Conservation (phyloP, 2,888 invertebrate genomes). For the Athrips mouffetella region DNA sequence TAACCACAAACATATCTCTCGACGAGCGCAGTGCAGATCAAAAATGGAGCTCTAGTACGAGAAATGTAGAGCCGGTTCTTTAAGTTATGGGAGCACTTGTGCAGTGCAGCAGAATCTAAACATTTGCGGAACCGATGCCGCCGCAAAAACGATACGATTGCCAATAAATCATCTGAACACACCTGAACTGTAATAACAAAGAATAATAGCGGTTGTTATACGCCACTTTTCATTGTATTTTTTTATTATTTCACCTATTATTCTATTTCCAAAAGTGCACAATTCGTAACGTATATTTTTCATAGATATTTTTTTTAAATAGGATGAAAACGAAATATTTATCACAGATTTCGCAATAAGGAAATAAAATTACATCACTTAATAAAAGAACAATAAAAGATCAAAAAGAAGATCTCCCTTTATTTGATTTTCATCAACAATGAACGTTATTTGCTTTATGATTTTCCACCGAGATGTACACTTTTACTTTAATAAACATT, state of each 20-base stretch:
- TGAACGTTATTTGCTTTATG: too few relatives aligned
- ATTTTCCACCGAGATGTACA: too few relatives aligned
- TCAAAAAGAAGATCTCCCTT: too few relatives aligned
- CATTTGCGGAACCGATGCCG: slow-evolving; percentile 32
- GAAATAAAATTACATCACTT: too few relatives aligned
- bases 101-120: slow-evolving; percentile 39
- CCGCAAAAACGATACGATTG: slow-evolving; percentile 43
- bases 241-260: slow-evolving; percentile 56
- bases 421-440: too few relatives aligned
- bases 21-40: too few relatives aligned
- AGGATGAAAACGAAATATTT: too few relatives aligned
- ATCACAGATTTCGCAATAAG: too few relatives aligned
- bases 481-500: too few relatives aligned
- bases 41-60: not conserved
- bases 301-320: not conserved
- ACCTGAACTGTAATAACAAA: slow-evolving; percentile 73
- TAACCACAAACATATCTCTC: too few relatives aligned
- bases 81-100: slow-evolving; percentile 4
- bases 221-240: slow-evolving; percentile 64
- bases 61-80: not conserved
- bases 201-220: slow-evolving; percentile 69
- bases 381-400: too few relatives aligned
- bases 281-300: not conserved
- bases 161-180: slow-evolving; percentile 65
- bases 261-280: too few relatives aligned